These are phyloP conservation scores for Peromyscus eremicus DNA, from an alignment of 2,797 vertebrate genomes.

Conservation along the genomic window DNA sequence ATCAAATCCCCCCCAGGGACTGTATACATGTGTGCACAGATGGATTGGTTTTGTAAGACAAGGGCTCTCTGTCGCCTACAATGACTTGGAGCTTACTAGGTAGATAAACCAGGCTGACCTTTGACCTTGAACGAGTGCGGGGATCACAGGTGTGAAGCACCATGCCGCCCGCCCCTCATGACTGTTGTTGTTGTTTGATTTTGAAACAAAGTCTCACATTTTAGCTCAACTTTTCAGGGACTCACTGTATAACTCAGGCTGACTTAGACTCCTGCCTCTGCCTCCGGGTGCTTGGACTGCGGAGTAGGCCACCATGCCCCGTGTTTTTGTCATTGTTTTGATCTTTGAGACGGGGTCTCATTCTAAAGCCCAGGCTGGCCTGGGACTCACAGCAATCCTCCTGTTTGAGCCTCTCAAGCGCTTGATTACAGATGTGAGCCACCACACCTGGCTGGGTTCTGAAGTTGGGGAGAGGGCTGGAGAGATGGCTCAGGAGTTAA, in stretches of 20 bases:
- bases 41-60: neutral
- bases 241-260: neutral
- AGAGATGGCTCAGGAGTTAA: neutral
- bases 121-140: neutral
- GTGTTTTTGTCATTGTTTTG: neutral
- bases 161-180: neutral
- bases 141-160: neutral
- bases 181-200: neutral
- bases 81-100: neutral
- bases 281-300: neutral
- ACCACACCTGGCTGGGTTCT: neutral
- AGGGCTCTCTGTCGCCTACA: neutral
- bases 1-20: neutral
- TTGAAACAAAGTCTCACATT: neutral
- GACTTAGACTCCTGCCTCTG: neutral
- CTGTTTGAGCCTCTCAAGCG: neutral
- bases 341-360: neutral
- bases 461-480: neutral
- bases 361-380: neutral
- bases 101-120: neutral
- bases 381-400: neutral
- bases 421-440: neutral
- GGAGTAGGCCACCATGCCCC: neutral
- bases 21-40: neutral
- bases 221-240: neutral